phyloP scores from a whole-genome alignment of 35 echinoderm and acorn worm genomes.

The Holothuria glaberrima region DNA sequence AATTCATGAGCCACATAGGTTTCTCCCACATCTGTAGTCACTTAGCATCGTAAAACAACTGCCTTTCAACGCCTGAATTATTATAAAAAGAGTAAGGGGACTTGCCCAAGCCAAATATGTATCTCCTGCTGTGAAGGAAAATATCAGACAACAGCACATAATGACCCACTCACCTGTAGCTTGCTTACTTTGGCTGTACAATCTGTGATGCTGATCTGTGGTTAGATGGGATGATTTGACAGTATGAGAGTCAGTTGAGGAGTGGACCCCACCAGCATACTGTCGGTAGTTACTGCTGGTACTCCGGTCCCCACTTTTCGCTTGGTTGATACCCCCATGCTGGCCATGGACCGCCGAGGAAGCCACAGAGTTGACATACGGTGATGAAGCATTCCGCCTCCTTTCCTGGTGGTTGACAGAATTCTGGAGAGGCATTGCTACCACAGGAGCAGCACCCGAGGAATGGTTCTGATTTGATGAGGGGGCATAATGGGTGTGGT shows the following conservation, averaged over 20 bases:
- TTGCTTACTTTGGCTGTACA: conserved; percentile 25
- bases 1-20: no score
- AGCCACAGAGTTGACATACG: not conserved
- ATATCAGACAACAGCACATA: no score
- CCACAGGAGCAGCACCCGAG: conserved; percentile 6
- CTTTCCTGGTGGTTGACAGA: not conserved
- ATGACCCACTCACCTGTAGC: not conserved
- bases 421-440: conserved; percentile 2
- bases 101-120: no score
- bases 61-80: no score
- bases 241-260: not conserved
- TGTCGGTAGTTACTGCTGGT: not conserved
- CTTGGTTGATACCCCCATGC: not conserved
- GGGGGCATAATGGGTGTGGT: conserved; percentile 31
- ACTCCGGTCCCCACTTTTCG: not conserved
- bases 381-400: conserved; percentile 2
- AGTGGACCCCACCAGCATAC: not conserved
- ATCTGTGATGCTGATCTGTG: conserved; percentile 20
- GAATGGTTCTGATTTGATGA: conserved; percentile 50
- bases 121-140: no score
- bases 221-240: conserved; percentile 10
- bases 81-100: no score
- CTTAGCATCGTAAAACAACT: no score
- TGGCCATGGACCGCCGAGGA: not conserved
- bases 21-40: no score